Percentiles rank a stretch among this genome's conserved stretches.
These are phyloP conservation scores for Danaus chrysippus DNA, from an alignment of 2,888 invertebrate genomes.

Conservation along the genomic window DNA sequence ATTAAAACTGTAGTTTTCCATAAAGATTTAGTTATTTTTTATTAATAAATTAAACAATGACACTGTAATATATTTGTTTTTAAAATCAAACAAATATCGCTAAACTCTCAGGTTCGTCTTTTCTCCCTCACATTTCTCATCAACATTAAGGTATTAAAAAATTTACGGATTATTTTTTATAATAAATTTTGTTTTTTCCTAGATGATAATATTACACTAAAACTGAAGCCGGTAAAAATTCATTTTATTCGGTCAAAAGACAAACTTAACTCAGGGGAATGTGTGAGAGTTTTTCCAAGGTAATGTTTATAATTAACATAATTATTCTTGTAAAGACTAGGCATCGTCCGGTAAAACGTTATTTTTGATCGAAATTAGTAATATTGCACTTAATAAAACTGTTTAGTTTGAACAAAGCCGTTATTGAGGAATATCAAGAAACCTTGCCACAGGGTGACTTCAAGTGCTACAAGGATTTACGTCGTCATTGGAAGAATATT, in stretches of 20 bases:
- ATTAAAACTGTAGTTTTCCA: too few relatives aligned
- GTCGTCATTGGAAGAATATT: slow-evolving; percentile 77
- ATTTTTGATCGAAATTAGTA: not conserved
- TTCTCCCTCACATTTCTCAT: too few relatives aligned
- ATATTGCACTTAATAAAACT: not conserved
- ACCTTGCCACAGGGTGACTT: slow-evolving; percentile 53
- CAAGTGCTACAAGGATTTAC: slow-evolving; percentile 66
- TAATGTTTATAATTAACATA: slow-evolving; percentile 28
- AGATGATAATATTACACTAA: slow-evolving; percentile 46
- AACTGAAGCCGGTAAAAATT: slow-evolving; percentile 58
- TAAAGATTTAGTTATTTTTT: too few relatives aligned
- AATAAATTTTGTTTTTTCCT: slow-evolving; percentile 28
- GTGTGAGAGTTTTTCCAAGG: slow-evolving; percentile 65
- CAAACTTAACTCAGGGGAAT: slow-evolving; percentile 51
- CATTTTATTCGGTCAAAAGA: slow-evolving; percentile 49
- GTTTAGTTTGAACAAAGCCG: slow-evolving; percentile 61
- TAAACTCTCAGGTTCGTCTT: too few relatives aligned
- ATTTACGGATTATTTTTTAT: too few relatives aligned
- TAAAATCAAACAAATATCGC: too few relatives aligned
- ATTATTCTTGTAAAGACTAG: not conserved
- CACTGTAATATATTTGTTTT: too few relatives aligned
- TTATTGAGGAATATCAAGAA: slow-evolving; percentile 51
- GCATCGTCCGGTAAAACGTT: not conserved
- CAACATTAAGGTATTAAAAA: too few relatives aligned
- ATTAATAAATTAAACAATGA: too few relatives aligned